Base-by-base conservation (phyloP, 2,113 vertebrate genomes). In the Gallinago media region DNA sequence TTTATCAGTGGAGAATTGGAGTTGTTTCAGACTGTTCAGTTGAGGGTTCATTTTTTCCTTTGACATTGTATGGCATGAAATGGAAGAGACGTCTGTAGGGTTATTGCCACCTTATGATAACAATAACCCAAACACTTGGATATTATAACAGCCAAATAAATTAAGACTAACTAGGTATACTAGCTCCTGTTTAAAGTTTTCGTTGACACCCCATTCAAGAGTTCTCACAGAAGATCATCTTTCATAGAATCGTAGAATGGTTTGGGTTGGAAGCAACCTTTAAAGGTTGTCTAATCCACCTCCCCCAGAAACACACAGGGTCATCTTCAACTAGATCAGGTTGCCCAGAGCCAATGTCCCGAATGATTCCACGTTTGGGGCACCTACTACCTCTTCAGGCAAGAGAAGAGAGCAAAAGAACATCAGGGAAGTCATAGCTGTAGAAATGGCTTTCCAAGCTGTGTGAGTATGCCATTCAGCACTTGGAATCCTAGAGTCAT, bases 381-480 rank as follows among this genome's bases (percentile, higher is more conserved):
- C 19, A 25, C 14, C 19, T n/a, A 46, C 19, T 3, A 17, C n/a
- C 22, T 54, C 40, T 71, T 12, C 25, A 11, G 20, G 65, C 40
- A 66, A 49, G 8, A 75, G 25, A 54, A 87, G 29, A 58, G 25
- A 79, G 18, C 15, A 40, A 31, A 73, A 65, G 23, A 38, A 4
- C 22, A 61, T 34, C 36, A 55, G 19, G 21, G 31, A 87, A 50
- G 5, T 14, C 27, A 62, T 9, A 38, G 22, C 32, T 52, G 32
- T 36, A 74, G 8, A 74, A 68, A 73, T 6, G 9, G 12, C 23
- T 63, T 46, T 83, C 31, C 42, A 66, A 55, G 11, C 11, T 79
- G 27, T 25, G 10, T 2, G 1, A 2, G 0, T 34, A 11, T 55
- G 16, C 21, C 40, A 73, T 49, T 12, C 32, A 68, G 18, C 36